phyloP scores from a whole-genome alignment of 2,888 invertebrate genomes.

The Campoletis raptor region DNA sequence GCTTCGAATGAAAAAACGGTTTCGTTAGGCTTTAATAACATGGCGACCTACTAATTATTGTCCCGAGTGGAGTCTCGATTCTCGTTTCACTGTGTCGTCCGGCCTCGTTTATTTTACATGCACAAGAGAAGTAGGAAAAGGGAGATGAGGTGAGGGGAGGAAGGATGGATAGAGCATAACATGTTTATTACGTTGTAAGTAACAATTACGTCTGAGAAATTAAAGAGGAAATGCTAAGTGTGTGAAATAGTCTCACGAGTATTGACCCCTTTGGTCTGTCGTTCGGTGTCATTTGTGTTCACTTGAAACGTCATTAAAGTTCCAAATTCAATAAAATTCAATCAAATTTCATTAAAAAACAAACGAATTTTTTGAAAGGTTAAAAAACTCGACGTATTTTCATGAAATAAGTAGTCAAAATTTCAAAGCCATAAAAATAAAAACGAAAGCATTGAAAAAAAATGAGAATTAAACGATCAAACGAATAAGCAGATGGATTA shows the following conservation, averaged over 20 bases:
- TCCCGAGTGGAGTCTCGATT: constrained; percentile 58
- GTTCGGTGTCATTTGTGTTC: neutral
- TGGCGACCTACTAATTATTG: constrained; percentile 80
- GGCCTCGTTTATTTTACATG: constrained; percentile 54
- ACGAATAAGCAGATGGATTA: neutral
- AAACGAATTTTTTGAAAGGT: neutral
- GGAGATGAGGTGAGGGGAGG: neutral
- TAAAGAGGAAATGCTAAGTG: constrained; percentile 61
- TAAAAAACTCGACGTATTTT: neutral
- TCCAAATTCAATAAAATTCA: neutral
- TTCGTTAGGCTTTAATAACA: constrained; percentile 78
- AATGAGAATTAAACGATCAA: neutral
- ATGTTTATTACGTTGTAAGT: constrained; percentile 18
- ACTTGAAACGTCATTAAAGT: neutral
- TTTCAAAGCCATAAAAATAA: neutral
- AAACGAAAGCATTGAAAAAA: neutral
- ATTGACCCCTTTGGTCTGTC: neutral
- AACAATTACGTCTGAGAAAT: constrained; percentile 48
- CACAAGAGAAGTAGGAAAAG: neutral
- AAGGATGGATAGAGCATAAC: neutral
- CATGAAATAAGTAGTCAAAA: neutral
- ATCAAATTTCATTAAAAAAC: neutral
- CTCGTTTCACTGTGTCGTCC: constrained; percentile 43
- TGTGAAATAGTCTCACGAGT: constrained; percentile 19
- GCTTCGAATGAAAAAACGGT: constrained; percentile 68